Evolutionary conservation across 2,113 vertebrate genomes (phyloP).

Genomic region (Trochalopteron elliotii): DNA sequence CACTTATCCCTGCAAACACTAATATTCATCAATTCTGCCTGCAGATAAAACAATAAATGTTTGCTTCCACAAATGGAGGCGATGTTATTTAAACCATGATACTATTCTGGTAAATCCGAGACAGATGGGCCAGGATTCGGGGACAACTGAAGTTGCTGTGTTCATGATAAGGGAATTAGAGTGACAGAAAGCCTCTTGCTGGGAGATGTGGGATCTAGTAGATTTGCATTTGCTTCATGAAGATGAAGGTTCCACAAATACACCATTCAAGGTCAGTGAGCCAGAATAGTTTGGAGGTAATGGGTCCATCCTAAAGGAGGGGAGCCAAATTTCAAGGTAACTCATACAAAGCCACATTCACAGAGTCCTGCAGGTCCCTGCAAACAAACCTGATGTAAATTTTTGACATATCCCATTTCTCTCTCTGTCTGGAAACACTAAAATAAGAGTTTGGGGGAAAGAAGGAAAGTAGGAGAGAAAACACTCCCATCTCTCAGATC

Average conservation of each 20-base stretch:
- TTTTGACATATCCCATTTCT: not conserved
- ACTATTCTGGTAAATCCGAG: slow-evolving; percentile 23
- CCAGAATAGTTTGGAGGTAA: not conserved
- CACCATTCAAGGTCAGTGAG: not conserved
- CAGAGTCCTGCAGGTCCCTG: not conserved
- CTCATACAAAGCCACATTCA: not conserved
- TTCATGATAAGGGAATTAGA: slow-evolving; percentile 50
- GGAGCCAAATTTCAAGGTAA: not conserved
- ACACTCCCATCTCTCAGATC: not conserved
- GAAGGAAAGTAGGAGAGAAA: not conserved
- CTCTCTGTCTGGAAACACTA: not conserved
- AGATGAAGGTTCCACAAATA: not conserved
- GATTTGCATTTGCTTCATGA: slow-evolving; percentile 26
- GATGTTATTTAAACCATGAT: slow-evolving; percentile 22
- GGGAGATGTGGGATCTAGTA: not conserved
- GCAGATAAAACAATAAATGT: slow-evolving; percentile 10
- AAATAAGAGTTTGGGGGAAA: not conserved
- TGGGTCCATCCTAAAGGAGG: not conserved
- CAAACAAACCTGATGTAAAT: not conserved
- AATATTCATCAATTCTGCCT: slow-evolving; percentile 1
- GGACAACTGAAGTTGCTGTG: slow-evolving; percentile 32
- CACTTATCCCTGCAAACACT: not conserved
- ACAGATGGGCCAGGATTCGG: slow-evolving; percentile 27
- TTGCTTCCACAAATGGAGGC: slow-evolving; percentile 7
- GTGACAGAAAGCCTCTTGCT: slow-evolving; percentile 17